Percentiles rank a stretch among this genome's conserved stretches.
These are phyloP conservation scores for Scaptomyza graminum DNA, from an alignment of 1,140 invertebrate species.

Conservation along the genomic window DNA sequence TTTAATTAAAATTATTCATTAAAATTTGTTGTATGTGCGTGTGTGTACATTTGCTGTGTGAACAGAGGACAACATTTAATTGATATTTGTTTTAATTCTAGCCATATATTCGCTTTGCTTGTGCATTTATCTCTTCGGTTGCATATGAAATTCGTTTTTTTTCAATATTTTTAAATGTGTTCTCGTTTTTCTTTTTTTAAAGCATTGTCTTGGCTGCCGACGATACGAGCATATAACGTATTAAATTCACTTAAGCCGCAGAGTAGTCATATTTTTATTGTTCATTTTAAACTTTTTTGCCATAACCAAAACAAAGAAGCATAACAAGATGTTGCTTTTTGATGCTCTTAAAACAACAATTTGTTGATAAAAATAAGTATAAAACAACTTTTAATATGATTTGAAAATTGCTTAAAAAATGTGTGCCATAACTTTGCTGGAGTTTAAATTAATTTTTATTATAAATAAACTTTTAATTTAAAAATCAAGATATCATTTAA, in stretches of 20 bases:
- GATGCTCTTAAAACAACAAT: conserved; percentile 5
- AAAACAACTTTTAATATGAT: conserved; percentile 10
- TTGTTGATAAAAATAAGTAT: conserved; percentile 1
- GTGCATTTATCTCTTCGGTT: background rate
- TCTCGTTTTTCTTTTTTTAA: conserved; percentile 11
- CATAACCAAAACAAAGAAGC: background rate
- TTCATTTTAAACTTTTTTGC: conserved; percentile 56
- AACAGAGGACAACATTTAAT: conserved; percentile 11
- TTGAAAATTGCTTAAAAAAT: background rate
- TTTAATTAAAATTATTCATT: conserved; percentile 40
- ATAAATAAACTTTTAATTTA: too few relatives aligned
- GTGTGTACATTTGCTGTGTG: background rate
- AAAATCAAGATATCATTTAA: too few relatives aligned
- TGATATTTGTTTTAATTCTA: conserved; percentile 26
- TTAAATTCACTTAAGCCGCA: conserved; percentile 64
- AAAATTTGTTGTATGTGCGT: conserved; percentile 2
- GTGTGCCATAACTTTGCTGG: background rate
- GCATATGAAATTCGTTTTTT: conserved; percentile 20
- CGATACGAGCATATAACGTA: conserved; percentile 35
- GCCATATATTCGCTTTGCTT: conserved; percentile 28
- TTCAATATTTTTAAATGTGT: background rate
- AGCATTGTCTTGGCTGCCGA: conserved; percentile 14
- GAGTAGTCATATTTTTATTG: conserved; percentile 66
- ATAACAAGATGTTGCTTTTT: background rate
- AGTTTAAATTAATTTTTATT: too few relatives aligned